Base-by-base conservation (phyloP, 2,888 invertebrate species). In the Yponomeuta evonymella region DNA sequence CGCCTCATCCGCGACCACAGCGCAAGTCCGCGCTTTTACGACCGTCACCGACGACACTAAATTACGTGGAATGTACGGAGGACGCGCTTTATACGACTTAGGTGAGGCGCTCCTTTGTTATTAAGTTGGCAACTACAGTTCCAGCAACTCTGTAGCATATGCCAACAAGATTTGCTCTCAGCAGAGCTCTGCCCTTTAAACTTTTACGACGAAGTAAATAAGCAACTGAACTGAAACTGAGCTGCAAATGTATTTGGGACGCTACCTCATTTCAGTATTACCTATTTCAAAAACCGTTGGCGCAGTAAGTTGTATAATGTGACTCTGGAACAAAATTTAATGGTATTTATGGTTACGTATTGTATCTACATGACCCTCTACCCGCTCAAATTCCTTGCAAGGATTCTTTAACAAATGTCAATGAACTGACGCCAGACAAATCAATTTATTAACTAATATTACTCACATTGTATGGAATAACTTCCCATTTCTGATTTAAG, bases 31-130 rank as follows among this genome's bases (percentile, higher is more conserved):
- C 71, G 75, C 78, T 81, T 87, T 86, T 86, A 86, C 80, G 86
- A 83, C 73, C 76, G 72, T 72, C 75, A 75, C 75, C 74, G 79
- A 76, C 79, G 78, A 78, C 68, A 68, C 68, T 83, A 85, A 84
- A 85, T 83, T 81, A 81, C 81, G 79, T 79, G 78, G 78, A 79
- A 77, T 79, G 84, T 80, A 79, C 78, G 79, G 79, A 84, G 83
- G 84, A 84, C 82, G 81, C 72, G 76, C 73, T 79, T 81, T 68
- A 68, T 79, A 81, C 81, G 79, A 81, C 79, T 81, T 81, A 82
- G 83, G 83, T 85, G 82, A 76, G 79, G 73, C 75, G 73, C 74
- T 70, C 75, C 51, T 74, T 72, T 72, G 77, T 75, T 79, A 79
- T 80, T 79, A 77, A 79, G 75, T 78, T 77, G 77, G 65, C 67